Evolutionary conservation across 2,888 invertebrate genomes (phyloP), one percentile per base, ranked within the genome.

Genomic region (Drosophila flavopinicola): DNA sequence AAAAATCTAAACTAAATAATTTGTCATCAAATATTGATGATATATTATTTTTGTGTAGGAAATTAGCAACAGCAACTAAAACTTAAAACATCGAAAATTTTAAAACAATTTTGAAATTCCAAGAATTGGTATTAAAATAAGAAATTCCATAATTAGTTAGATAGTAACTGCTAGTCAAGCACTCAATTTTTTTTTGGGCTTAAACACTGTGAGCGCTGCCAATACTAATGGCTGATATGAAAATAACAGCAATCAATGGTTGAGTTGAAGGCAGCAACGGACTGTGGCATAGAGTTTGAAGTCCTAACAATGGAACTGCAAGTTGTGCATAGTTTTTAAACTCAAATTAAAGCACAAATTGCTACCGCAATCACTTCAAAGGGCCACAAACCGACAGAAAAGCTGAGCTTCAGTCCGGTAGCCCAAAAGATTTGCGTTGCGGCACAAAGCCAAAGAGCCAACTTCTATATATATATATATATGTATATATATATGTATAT

Each of bases 311-410:
- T 83, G 82, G 71, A 54, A 54, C 51, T 66, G 69, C 60, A 68
- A 70, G 68, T 69, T 77, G 70, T 78, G 86, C 82, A 83, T 83
- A 83, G 80, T 83, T 83, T 80, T 84, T 86, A 85, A 86, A 78
- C 83, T 80, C 78, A 85, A 84, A 84, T 84, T 84, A 84, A 86
- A 84, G 85, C 83, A 84, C 83, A 84, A 86, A 84, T 84, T 84
- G 83, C 83, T 84, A 86, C 87, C 85, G 83, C 82, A 69, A 54
- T 66, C 67, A 84, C 85, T 66, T 84, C 83, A 84, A 84, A 83
- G 82, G 75, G 58, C 47, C 53, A 29, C 59, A 59, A 45, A 66
- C 80, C 80, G 82, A 78, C 68, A 42, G 45, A 37, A 10, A 17
- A 7, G 3, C 20, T n/a, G 64, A 38, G 25, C 60, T 48, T 38